Conservation (phyloP, 1,140 invertebrate species). For the Ooceraea biroi region DNA sequence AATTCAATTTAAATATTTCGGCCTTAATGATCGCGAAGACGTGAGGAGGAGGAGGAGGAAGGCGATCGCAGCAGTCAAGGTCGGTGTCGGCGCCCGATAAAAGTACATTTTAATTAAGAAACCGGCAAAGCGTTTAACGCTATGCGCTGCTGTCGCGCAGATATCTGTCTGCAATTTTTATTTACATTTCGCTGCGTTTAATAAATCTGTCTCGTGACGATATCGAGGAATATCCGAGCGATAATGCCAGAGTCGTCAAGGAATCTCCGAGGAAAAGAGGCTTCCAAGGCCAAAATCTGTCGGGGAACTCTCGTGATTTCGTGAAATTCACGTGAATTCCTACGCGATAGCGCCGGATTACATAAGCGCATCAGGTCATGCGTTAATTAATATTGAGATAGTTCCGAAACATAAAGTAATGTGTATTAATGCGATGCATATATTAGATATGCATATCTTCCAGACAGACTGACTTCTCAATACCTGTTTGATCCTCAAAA, state of each 20-base stretch:
- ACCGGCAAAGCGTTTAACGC: no score
- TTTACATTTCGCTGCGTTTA: neutral
- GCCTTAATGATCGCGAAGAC: slow-evolving; percentile 83
- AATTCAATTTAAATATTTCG: slow-evolving; percentile 86
- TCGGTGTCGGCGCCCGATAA: slow-evolving; percentile 53
- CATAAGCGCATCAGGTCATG: neutral
- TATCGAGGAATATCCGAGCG: neutral
- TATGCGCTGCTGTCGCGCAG: neutral
- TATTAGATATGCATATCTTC: neutral
- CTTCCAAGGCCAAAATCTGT: no score
- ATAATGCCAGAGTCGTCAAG: no score
- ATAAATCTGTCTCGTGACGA: neutral
- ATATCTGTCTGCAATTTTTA: slow-evolving; percentile 16
- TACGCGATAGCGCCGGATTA: neutral
- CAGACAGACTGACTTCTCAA: neutral
- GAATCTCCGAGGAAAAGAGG: no score
- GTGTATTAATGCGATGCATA: neutral
- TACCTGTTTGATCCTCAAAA: neutral
- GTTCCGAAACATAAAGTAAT: neutral
- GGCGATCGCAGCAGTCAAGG: slow-evolving; percentile 76
- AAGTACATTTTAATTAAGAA: slow-evolving; percentile 49
- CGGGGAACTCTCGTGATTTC: neutral
- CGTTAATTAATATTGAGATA: neutral
- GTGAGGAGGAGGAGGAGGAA: slow-evolving; percentile 56
- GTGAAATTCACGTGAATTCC: slow-evolving; percentile 4